Evolutionary conservation across 2,888 invertebrate species (phyloP), one percentile per base, ranked within the genome.

Genomic region (Thymelicus sylvestris): DNA sequence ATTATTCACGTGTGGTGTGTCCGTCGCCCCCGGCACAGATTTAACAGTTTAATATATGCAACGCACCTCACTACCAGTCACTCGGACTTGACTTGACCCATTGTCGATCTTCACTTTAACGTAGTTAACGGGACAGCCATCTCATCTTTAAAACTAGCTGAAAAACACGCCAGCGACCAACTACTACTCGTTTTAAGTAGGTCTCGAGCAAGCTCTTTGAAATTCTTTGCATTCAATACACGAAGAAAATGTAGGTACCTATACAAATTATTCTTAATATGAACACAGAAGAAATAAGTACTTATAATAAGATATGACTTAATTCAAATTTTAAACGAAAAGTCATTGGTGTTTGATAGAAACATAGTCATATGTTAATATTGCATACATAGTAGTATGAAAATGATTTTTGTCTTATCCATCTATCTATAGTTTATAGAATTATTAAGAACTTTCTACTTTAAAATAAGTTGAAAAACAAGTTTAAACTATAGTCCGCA

Each of bases 51-150:
- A 80, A 81, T 81, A 80, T 84, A 84, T 85, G 81, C 83, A 79
- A 76, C 75, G 75, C 78, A 78, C 78, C 77, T 78, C 55, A 77
- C 79, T 78, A 78, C 80, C 75, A 76, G 80, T 80, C 76, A 77
- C 74, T 79, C 79, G 78, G 64, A 76, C 79, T 82, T 84, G 64
- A 76, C 79, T 82, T 84, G 83, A 84, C 85, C 86, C 77, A 83
- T 86, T 86, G 86, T 87, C 86, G 79, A 76, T 77, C 72, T 72
- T 77, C 80, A 78, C 81, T 80, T 86, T 85, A 84, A 81, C 81
- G 76, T 76, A 31, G 12, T 73, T 90, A 91, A 91, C 91, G 89
- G 91, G 77, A 87, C 75, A 69, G 62, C 15, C 15, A 52, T 76
- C 77, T 81, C 81, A 81, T 83, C 82, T 82, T 77, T 76, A 75